Percentiles rank a stretch among this genome's conserved stretches.
phyloP scores from a whole-genome alignment of 1,140 invertebrate species.

The Drosophila ercepeae region DNA sequence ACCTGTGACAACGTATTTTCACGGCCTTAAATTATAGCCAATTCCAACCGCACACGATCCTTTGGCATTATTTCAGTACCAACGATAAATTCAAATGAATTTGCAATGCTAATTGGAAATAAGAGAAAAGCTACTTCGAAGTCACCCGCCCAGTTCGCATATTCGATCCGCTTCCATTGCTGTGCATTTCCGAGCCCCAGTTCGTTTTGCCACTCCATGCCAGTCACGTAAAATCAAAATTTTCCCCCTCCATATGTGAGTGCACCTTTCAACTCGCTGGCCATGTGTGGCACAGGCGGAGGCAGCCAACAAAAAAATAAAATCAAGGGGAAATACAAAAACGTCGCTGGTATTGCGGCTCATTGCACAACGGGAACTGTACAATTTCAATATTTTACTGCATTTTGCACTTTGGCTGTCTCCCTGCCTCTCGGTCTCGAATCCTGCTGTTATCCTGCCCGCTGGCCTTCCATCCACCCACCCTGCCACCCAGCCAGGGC shows the following conservation, averaged over 20 bases:
- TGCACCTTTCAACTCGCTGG: constrained; percentile 46
- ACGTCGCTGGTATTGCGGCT: constrained; percentile 51
- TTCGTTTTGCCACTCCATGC: constrained; percentile 22
- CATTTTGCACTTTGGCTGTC: constrained; percentile 65
- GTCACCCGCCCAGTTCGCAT: constrained; percentile 17
- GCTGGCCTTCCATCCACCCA: constrained; percentile 18
- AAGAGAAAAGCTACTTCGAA: constrained; percentile 40
- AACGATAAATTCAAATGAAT: constrained; percentile 33
- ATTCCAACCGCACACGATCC: background rate
- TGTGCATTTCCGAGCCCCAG: background rate
- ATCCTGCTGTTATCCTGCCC: constrained; percentile 18
- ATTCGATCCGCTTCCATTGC: constrained; percentile 12
- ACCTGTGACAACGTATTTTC: too few species aligned
- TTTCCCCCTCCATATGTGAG: constrained; percentile 25
- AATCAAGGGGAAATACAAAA: constrained; percentile 5
- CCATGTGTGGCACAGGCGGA: constrained; percentile 8
- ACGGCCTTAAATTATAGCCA: constrained; percentile 9
- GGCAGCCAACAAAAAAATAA: constrained; percentile 1
- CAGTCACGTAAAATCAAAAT: constrained; percentile 70
- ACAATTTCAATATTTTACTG: constrained; percentile 75
- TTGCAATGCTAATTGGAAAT: constrained; percentile 46
- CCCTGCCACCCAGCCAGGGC: constrained; percentile 13
- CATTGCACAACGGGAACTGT: constrained; percentile 70
- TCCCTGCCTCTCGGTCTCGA: constrained; percentile 15
- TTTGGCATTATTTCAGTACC: constrained; percentile 15